Conservation (phyloP, 2,888 invertebrate species). For the Leptopilina syphax region DNA sequence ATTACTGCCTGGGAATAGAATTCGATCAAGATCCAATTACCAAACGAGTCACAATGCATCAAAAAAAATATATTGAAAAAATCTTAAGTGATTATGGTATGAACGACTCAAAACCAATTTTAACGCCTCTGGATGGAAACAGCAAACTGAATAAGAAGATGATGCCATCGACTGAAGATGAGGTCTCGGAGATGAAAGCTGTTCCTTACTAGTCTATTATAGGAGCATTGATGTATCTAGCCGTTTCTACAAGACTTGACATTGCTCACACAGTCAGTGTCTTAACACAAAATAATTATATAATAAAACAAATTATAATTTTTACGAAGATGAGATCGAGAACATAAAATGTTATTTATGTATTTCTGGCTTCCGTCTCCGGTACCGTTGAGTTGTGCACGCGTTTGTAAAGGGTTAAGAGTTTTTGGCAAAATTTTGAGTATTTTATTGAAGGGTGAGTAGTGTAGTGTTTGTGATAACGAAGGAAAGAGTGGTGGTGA, state of each 20-base stretch:
- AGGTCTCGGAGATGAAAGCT: background rate
- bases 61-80: constrained; percentile 43
- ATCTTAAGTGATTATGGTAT: constrained; percentile 50
- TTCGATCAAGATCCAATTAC: constrained; percentile 40
- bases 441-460: too few relatives aligned
- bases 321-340: too few relatives aligned
- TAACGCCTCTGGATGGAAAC: background rate
- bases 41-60: constrained; percentile 40
- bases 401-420: too few relatives aligned
- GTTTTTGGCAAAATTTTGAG: too few relatives aligned
- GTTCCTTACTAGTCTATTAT: background rate
- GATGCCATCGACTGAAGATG: background rate
- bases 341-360: too few relatives aligned
- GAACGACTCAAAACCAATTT: background rate
- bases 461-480: too few relatives aligned
- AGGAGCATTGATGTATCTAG: background rate
- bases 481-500: too few relatives aligned
- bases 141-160: background rate
- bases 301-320: too few relatives aligned
- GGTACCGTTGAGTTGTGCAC: too few relatives aligned
- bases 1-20: constrained; percentile 57
- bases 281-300: too few relatives aligned
- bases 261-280: background rate
- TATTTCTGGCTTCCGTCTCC: too few relatives aligned
- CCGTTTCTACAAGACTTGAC: background rate